Conservation (phyloP, 2,113 vertebrate genomes). For the Alexandromys fortis region DNA sequence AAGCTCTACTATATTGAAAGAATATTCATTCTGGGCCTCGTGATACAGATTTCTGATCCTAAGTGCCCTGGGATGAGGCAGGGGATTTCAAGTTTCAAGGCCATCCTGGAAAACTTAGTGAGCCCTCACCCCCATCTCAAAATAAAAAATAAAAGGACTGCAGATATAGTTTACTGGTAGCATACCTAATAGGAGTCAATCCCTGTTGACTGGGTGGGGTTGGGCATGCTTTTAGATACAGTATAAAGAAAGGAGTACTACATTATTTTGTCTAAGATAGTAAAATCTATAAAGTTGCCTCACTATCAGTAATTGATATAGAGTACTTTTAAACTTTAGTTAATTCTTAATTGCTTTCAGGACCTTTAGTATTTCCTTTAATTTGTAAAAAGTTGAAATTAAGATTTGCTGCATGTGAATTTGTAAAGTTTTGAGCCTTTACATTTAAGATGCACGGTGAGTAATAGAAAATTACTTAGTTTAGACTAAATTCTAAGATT, state of each 20-base stretch:
- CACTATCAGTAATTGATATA: not conserved
- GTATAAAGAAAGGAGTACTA: not conserved
- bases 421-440: constrained; percentile 41
- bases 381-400: constrained; percentile 44
- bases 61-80: not conserved
- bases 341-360: not conserved
- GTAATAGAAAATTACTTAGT: not conserved
- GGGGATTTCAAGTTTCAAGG: not conserved
- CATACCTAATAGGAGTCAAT: not conserved
- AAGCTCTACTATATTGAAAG: not conserved
- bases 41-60: not conserved
- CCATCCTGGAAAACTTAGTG: not conserved
- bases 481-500: not conserved
- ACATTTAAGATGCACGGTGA: not conserved
- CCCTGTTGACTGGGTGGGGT: not conserved
- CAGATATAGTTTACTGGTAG: not conserved
- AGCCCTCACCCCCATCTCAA: not conserved
- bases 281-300: not conserved
- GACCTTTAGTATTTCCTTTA: not conserved
- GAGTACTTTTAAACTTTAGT: not conserved
- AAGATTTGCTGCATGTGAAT: not conserved
- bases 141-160: not conserved
- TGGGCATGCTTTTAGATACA: not conserved
- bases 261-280: not conserved
- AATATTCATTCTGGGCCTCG: not conserved